These are phyloP conservation scores for Lasioglossum baleicum DNA, from an alignment of 1,140 invertebrate genomes.

Conservation along the genomic window DNA sequence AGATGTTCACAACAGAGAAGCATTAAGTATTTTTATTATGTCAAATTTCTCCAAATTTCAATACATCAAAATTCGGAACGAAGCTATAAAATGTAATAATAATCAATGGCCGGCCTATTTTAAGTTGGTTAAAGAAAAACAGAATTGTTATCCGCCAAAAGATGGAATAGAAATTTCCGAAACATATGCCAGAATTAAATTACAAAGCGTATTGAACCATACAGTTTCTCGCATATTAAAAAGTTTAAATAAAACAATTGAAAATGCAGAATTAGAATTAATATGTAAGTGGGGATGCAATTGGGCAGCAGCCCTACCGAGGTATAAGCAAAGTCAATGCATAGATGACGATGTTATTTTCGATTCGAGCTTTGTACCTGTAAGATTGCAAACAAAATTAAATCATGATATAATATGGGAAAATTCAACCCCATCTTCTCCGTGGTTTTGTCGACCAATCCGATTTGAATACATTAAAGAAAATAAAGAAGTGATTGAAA, in stretches of 20 bases:
- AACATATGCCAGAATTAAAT: too few relatives aligned
- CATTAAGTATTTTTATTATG: background rate
- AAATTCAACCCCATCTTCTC: constrained; percentile 24
- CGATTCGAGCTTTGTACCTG: too few relatives aligned
- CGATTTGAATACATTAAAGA: constrained; percentile 53
- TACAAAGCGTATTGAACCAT: too few relatives aligned
- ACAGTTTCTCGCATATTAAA: too few relatives aligned
- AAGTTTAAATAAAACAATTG: too few relatives aligned
- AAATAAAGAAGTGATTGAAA: constrained; percentile 19
- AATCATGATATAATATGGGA: background rate
- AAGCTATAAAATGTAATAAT: background rate
- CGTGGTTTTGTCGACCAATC: constrained; percentile 52
- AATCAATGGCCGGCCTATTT: background rate
- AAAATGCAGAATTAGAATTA: too few relatives aligned
- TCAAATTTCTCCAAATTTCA: background rate
- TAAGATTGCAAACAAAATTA: background rate
- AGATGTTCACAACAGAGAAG: background rate
- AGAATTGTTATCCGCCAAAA: background rate
- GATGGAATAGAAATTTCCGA: too few relatives aligned
- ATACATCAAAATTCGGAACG: background rate
- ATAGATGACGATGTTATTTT: too few relatives aligned
- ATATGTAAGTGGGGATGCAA: too few relatives aligned
- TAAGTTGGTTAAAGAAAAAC: background rate
- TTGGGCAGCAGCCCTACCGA: too few relatives aligned
- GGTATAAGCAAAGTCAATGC: too few relatives aligned